Evolutionary conservation across 23 tunicate species (phyloP), one percentile per base, ranked within the genome.

Genomic region (Ascidia mentula): DNA sequence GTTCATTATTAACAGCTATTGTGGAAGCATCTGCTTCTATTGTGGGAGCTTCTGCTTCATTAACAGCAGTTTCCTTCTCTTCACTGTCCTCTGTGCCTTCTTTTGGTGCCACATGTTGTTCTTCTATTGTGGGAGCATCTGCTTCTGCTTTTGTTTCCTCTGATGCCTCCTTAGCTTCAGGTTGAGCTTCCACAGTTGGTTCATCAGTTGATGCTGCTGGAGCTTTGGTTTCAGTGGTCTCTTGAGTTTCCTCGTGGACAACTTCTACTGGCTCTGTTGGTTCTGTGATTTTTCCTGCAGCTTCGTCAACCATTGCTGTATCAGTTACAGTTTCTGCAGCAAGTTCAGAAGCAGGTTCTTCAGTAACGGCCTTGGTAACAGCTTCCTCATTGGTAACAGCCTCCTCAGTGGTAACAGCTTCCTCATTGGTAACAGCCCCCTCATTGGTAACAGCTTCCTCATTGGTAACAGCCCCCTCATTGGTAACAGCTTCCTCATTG

Each of bases 271-370:
- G 37, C 60, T 24, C 77, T 53, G 15, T 34, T 22, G 60, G 18
- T 69, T 31, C 81, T 13, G 69, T 45, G 28, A 24, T 69, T 60
- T 60, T 74, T 33, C 36, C 82, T 32, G 13, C 38, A 12, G 53
- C 46, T 60, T 70, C 70, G 30, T 32, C 81, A 5, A 24, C 82
- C 26, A 12, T 6, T 61, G 45, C 82, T 65, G n/a, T n/a, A n/a
- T 34, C 82, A 60, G 46, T 69, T 60, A 28, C 65, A 12, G 80
- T 37, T 34, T 61, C 85, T 15, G 28, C 85, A 1, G 72, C 79
- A 22, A 32, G 40, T 73, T 40, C 79, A 22, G 81, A 71, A n/a
- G 88, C 46, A 34, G 0, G 35, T 39, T 84, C 76, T 65, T 60
- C 88, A 8, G 70, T 71, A 15, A 78, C 36, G 5, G 39, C 46